These are phyloP conservation scores for Caenorhabditis inopinata DNA, from an alignment of 1,140 invertebrate genomes.

Conservation along the genomic window DNA sequence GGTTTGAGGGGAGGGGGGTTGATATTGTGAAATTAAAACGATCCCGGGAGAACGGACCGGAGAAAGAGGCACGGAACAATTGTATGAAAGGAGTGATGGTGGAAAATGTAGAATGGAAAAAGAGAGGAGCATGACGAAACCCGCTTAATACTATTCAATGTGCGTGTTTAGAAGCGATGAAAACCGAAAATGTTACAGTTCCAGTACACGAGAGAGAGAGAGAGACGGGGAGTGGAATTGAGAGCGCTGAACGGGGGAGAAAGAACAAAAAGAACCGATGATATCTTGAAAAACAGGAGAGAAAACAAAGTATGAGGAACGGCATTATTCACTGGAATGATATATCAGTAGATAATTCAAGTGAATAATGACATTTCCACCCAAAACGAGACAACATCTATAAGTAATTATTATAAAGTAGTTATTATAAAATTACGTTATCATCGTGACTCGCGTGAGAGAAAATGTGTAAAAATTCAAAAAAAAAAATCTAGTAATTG, in stretches of 20 bases:
- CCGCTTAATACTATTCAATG: background rate
- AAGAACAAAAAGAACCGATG: background rate
- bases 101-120: background rate
- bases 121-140: background rate
- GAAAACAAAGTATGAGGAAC: too few relatives aligned
- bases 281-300: background rate
- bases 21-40: background rate
- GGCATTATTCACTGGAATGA: background rate
- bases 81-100: background rate
- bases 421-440: conserved; percentile 9
- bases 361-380: too few relatives aligned
- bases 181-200: conserved; percentile 14
- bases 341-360: background rate
- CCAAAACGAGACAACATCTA: background rate
- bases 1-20: background rate
- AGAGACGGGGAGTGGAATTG: background rate
- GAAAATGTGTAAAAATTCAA: too few relatives aligned
- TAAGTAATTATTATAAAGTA: conserved; percentile 17
- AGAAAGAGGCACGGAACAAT: background rate
- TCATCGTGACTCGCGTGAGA: background rate
- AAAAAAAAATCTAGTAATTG: too few relatives aligned
- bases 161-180: background rate
- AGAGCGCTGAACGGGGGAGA: background rate
- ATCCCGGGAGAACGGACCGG: background rate
- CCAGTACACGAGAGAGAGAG: conserved; percentile 2